These are phyloP conservation scores for Sebastes alutus DNA, from an alignment of 2,797 vertebrate genomes.

Conservation along the genomic window DNA sequence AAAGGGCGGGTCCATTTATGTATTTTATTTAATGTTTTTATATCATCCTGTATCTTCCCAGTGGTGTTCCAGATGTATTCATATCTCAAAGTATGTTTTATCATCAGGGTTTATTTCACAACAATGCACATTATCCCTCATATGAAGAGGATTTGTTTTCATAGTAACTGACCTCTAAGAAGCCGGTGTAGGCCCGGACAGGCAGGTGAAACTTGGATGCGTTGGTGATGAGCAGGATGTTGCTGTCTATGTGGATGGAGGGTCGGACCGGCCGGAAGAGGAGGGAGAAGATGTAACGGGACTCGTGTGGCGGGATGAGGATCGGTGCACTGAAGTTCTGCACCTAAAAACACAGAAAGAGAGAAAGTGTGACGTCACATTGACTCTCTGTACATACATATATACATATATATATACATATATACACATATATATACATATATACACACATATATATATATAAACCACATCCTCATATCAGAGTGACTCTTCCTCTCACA, in stretches of 20 bases:
- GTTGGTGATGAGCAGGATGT: conserved; percentile 97
- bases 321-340: conserved; percentile 95
- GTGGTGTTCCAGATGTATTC: no score
- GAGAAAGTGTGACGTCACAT: not conserved
- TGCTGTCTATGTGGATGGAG: conserved; percentile 95
- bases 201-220: conserved; percentile 98
- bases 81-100: no score
- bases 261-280: conserved; percentile 93
- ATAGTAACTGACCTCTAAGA: conserved; percentile 85
- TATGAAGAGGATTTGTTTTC: no score
- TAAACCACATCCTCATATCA: no score
- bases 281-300: conserved; percentile 94
- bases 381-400: not conserved
- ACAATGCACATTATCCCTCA: no score
- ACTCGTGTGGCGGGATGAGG: conserved; percentile 91
- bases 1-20: no score
- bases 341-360: conserved; percentile 79
- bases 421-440: no score
- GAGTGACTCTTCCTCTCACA: conserved; percentile 75
- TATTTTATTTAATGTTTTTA: no score
- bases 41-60: no score
- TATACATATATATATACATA: no score
- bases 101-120: no score
- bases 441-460: no score
- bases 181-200: conserved; percentile 96